phyloP scores from a whole-genome alignment of 1,140 invertebrate species.

The Zophobas morio region DNA sequence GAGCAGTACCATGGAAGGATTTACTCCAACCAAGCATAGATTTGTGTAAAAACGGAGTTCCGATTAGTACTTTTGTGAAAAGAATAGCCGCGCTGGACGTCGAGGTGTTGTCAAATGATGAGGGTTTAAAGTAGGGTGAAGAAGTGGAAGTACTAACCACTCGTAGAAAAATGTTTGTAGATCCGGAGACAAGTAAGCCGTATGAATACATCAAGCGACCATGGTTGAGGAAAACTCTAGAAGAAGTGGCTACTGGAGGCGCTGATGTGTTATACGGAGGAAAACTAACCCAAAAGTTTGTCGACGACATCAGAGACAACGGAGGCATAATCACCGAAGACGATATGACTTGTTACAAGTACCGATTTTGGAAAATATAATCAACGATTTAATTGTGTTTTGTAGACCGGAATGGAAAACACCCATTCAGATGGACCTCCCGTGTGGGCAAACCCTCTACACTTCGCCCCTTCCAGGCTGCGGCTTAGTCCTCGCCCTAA shows the following conservation, averaged over 20 bases:
- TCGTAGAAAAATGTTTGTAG: slow-evolving; percentile 77
- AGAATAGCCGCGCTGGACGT: slow-evolving; percentile 59
- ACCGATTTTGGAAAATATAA: slow-evolving; percentile 33
- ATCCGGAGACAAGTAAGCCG: slow-evolving; percentile 75
- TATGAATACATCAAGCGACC: slow-evolving; percentile 81
- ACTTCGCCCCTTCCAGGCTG: slow-evolving; percentile 87
- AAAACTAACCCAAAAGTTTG: slow-evolving; percentile 74
- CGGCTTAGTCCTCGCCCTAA: slow-evolving; percentile 84
- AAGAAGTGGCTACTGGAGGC: slow-evolving; percentile 78
- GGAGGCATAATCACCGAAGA: slow-evolving; percentile 83
- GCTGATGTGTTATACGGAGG: slow-evolving; percentile 78
- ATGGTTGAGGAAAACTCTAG: slow-evolving; percentile 81
- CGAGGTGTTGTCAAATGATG: slow-evolving; percentile 68
- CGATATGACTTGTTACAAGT: slow-evolving; percentile 79
- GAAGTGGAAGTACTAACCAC: too few species aligned
- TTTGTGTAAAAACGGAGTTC: slow-evolving; percentile 79
- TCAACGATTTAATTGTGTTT: background rate
- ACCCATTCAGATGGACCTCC: slow-evolving; percentile 72
- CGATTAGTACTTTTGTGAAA: slow-evolving; percentile 76
- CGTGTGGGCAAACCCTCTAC: slow-evolving; percentile 76
- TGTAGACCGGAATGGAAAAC: slow-evolving; percentile 76
- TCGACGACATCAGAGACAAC: slow-evolving; percentile 78
- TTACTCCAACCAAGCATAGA: slow-evolving; percentile 86
- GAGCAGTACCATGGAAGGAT: slow-evolving; percentile 85
- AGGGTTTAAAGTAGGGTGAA: background rate